phyloP scores from a whole-genome alignment of 2,888 invertebrate species.

The Hirtodrosophila alboralis region DNA sequence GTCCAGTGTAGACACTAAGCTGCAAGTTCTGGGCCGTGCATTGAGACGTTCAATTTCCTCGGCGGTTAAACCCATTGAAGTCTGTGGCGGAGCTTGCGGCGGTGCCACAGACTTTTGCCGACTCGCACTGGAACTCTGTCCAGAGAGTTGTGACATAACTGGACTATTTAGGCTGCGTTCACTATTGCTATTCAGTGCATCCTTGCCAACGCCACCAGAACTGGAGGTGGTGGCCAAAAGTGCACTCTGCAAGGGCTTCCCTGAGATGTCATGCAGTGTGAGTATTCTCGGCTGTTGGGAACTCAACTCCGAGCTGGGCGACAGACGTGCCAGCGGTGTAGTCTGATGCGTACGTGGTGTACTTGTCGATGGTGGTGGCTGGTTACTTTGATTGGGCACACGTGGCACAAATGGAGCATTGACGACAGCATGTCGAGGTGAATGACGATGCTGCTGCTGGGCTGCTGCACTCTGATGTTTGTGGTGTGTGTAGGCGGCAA shows the following conservation, averaged over 20 bases:
- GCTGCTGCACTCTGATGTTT: slow-evolving; percentile 89
- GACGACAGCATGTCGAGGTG: slow-evolving; percentile 87
- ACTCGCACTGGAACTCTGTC: slow-evolving; percentile 92
- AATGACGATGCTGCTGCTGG: slow-evolving; percentile 91
- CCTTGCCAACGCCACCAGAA: slow-evolving; percentile 94
- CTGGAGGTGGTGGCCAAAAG: slow-evolving; percentile 94
- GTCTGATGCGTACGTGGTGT: slow-evolving; percentile 92
- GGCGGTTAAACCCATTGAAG: slow-evolving; percentile 93
- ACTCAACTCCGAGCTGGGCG: slow-evolving; percentile 96
- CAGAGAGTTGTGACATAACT: slow-evolving; percentile 95
- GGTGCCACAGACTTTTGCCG: slow-evolving; percentile 89
- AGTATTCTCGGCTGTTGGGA: slow-evolving; percentile 95
- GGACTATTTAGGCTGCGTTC: slow-evolving; percentile 96
- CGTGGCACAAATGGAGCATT: slow-evolving; percentile 89
- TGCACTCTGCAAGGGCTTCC: slow-evolving; percentile 95
- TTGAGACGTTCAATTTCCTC: slow-evolving; percentile 97
- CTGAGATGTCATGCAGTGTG: slow-evolving; percentile 96
- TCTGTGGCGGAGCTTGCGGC: slow-evolving; percentile 89
- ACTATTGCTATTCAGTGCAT: slow-evolving; percentile 95
- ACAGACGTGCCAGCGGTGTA: slow-evolving; percentile 94
- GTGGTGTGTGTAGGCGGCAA: slow-evolving; percentile 90
- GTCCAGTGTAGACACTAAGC: slow-evolving; percentile 95
- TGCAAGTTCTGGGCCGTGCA: slow-evolving; percentile 93
- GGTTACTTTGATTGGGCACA: slow-evolving; percentile 88
- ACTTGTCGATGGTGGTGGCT: slow-evolving; percentile 87